Evolutionary conservation across 2,888 invertebrate species (phyloP).

Genomic region (Heteromyza rotundicornis): DNA sequence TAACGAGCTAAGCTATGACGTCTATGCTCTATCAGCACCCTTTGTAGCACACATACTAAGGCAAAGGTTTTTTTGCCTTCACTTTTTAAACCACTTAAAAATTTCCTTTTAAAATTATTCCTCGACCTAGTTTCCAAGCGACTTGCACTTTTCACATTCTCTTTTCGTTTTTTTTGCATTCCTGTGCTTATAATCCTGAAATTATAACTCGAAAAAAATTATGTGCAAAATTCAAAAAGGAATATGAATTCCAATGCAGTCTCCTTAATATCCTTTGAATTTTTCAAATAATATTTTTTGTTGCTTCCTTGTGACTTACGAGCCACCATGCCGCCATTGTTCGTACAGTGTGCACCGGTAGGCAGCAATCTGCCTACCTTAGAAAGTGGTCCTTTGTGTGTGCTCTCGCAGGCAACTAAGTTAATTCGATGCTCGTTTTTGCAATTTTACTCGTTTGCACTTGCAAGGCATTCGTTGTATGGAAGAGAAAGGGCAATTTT

Average conservation of each 20-base stretch:
- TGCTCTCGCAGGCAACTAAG: constrained; percentile 3
- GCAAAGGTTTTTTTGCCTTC: too few relatives aligned
- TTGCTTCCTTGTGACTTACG: neutral
- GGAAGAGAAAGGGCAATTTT: too few relatives aligned
- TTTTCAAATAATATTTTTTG: neutral
- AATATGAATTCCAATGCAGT: neutral
- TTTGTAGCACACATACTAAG: too few relatives aligned
- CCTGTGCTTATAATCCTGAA: neutral
- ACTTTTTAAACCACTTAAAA: too few relatives aligned
- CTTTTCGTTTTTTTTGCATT: too few relatives aligned
- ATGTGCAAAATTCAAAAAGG: too few relatives aligned
- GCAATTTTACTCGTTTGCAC: constrained; percentile 10
- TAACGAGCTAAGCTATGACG: too few relatives aligned
- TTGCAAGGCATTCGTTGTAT: too few relatives aligned
- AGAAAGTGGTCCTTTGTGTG: constrained; percentile 1
- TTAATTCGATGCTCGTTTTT: constrained; percentile 12
- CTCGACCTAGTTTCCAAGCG: constrained; percentile 6
- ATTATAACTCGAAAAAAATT: neutral
- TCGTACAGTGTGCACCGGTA: too few relatives aligned
- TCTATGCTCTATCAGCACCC: too few relatives aligned
- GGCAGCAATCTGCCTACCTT: too few relatives aligned
- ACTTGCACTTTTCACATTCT: neutral
- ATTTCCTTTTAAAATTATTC: too few relatives aligned
- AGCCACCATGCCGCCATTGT: neutral
- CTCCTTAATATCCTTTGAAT: neutral